A percentile compares a stretch with the other conserved stretches of the same genome.
Evolutionary conservation across 2,113 vertebrate species (phyloP).

Genomic region (Eptesicus fuscus): DNA sequence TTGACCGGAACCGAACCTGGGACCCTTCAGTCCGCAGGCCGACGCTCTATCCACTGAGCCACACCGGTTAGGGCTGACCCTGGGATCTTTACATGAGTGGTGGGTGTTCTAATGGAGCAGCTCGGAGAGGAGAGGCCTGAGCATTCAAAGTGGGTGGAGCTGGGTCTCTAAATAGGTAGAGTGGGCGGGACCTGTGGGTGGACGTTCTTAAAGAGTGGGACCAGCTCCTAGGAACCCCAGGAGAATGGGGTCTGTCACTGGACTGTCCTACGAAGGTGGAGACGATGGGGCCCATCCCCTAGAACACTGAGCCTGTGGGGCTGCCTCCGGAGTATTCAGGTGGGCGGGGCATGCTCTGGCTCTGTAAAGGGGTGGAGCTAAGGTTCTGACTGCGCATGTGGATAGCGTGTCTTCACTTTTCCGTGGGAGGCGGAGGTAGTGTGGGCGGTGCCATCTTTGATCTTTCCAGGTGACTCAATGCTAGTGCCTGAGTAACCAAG

Average conservation of each 20-base stretch:
- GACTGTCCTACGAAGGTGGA: neutral
- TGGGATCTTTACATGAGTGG: neutral
- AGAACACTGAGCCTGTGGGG: neutral
- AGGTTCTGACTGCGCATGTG: accelerated
- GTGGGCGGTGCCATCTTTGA: neutral
- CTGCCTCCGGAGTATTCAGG: neutral
- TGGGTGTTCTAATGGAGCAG: neutral
- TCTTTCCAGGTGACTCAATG: neutral
- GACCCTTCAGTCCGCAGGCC: too few species aligned
- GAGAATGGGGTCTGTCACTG: neutral
- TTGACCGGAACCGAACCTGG: too few species aligned
- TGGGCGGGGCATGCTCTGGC: neutral
- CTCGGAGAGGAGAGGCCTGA: neutral
- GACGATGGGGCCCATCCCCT: neutral
- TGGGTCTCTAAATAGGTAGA: neutral
- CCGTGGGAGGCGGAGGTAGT: neutral
- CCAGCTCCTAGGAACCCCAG: neutral
- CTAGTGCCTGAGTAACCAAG: neutral
- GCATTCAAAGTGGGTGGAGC: neutral
- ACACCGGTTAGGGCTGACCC: neutral
- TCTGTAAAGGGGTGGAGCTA: neutral
- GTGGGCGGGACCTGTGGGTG: neutral
- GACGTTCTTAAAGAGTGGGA: neutral
- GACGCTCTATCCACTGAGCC: too few species aligned
- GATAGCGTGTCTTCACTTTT: too few species aligned